Base-by-base conservation (phyloP, 2,113 vertebrate genomes). In the Cynoglossus semilaevis region DNA sequence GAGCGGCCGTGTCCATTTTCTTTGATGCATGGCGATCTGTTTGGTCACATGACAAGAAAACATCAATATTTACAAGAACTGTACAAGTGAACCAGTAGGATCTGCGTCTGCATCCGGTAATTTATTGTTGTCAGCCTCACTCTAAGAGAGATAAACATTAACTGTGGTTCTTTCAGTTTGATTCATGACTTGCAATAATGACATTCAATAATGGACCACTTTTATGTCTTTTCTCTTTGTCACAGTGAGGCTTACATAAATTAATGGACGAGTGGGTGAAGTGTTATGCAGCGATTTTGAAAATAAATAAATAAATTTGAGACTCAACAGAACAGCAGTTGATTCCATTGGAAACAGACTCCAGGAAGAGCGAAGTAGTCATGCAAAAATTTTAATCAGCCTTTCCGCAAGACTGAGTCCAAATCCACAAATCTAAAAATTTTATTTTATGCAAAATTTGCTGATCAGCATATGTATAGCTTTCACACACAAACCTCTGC, bases 221-320 rank as follows among this genome's bases (percentile, higher is more conserved):
- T 66, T 51, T 51, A 51, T 72, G 67, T 13, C 12, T 52, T 46
- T 46, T 43, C 65, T 74, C 55, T 37, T 40, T 77, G 50, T 76
- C 53, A 46, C 66, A 67, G 81, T 52, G 81, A 35, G 52, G 70
- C 67, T 77, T 43, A 61, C 61, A 53, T 75, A 58, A 82, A 84
- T 82, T 74, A 81, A 72, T 80, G 70, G 76, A 80, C 55, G 82
- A 85, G 80, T 83, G 82, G 84, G 82, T 75, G 80, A 85, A 77
- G 84, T 86, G 81, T 84, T 76, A 76, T 62, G 66, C 69, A 58
- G 74, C 83, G 81, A 82, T 82, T 78, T 66, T 77, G 59, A 61
- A 56, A 74, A 58, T 54, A 48, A 67, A 74, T 51, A 60, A 56
- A 77, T 67, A 29, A 29, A 29, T 4, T 29, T 2, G 22, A 42